Conservation (phyloP, 2,888 invertebrate species). For the Rhagonycha lutea region DNA sequence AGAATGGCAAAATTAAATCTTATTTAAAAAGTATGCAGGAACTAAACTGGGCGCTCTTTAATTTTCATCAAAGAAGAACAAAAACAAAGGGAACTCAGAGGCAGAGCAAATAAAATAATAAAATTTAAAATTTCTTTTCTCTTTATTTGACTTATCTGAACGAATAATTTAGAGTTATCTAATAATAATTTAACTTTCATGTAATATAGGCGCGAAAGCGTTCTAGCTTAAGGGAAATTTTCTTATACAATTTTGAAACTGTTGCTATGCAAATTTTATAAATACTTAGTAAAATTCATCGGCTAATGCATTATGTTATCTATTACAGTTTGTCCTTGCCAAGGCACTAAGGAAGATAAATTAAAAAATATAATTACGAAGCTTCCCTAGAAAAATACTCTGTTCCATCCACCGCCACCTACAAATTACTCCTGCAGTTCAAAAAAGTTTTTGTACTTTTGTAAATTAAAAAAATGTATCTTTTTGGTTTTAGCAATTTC, state of each 20-base stretch:
- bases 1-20: constrained; percentile 11
- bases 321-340: constrained; percentile 48
- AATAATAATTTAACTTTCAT: constrained; percentile 16
- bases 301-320: constrained; percentile 48
- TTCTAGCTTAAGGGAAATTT: not conserved
- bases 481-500: too few relatives aligned
- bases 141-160: constrained; percentile 25
- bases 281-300: constrained; percentile 47
- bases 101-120: constrained; percentile 23
- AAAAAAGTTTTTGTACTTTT: constrained; percentile 24
- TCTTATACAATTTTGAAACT: constrained; percentile 6
- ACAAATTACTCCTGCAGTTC: constrained; percentile 36
- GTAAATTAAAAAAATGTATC: not conserved
- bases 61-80: constrained; percentile 18
- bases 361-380: constrained; percentile 74
- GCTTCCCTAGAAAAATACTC: constrained; percentile 61
- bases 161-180: constrained; percentile 21
- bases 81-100: constrained; percentile 9
- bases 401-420: constrained; percentile 44
- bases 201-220: not conserved
- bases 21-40: constrained; percentile 9
- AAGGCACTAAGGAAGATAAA: constrained; percentile 69
- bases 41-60: constrained; percentile 5
- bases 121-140: constrained; percentile 22
- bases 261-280: constrained; percentile 41